Percentiles rank a stretch among this genome's conserved stretches.
Evolutionary conservation across 2,113 vertebrate species (phyloP).

Genomic region (Perognathus longimembris): DNA sequence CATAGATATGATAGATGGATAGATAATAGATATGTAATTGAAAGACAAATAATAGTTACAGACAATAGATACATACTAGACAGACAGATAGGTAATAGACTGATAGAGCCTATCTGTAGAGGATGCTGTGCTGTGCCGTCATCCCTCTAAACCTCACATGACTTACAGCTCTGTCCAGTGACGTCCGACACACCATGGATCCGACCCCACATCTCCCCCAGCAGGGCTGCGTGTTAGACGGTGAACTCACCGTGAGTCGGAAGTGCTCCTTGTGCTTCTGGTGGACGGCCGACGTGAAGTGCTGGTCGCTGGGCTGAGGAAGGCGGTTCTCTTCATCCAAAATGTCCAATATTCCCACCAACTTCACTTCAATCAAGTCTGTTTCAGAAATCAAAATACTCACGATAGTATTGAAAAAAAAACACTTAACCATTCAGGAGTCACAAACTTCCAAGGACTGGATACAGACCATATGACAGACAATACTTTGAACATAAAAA

Average conservation of each 20-base stretch:
- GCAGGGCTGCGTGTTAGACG: no score
- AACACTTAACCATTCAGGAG: conserved; percentile 5
- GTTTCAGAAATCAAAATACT: conserved; percentile 59
- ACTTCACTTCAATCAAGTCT: conserved; percentile 98
- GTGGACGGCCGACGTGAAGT: conserved; percentile 95
- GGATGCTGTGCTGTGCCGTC: background rate
- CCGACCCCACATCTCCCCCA: background rate
- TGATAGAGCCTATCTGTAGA: background rate
- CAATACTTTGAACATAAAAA: background rate
- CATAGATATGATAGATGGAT: no score
- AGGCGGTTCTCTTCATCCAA: conserved; percentile 99
- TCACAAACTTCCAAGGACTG: background rate
- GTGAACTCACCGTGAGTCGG: conserved; percentile 93
- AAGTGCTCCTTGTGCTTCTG: conserved; percentile 98
- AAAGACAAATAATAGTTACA: no score
- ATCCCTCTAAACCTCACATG: background rate
- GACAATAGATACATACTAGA: no score
- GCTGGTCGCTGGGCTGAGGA: conserved; percentile 97
- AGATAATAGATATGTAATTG: no score
- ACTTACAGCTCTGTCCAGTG: background rate
- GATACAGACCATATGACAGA: background rate
- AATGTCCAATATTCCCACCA: conserved; percentile 97
- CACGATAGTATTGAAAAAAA: conserved; percentile 5
- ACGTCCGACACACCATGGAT: background rate
- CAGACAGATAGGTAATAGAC: no score